A percentile compares a stretch with the other conserved stretches of the same genome.
Evolutionary conservation across 2,797 vertebrate genomes (phyloP).

Genomic region (Falco peregrinus): DNA sequence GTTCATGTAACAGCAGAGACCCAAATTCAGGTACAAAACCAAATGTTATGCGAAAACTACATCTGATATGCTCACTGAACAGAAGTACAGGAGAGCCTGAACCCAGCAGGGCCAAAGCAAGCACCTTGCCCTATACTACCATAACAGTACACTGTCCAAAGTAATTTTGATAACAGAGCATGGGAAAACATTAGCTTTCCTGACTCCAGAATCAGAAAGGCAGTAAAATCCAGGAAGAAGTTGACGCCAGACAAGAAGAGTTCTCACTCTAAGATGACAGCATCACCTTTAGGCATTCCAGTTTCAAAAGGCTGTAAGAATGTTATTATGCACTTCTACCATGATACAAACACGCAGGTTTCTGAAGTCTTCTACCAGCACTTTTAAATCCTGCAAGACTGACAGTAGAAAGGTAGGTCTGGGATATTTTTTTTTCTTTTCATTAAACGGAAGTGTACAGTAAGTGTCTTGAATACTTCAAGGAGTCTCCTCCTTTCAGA

Average conservation of each 20-base stretch:
- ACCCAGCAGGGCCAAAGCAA: background rate
- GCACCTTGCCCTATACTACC: background rate
- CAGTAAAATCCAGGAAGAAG: background rate
- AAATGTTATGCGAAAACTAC: accelerated
- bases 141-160: accelerated
- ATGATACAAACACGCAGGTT: background rate
- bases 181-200: background rate
- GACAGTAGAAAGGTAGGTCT: background rate
- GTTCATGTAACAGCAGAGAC: background rate
- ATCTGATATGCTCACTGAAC: background rate
- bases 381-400: background rate
- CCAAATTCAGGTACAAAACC: background rate
- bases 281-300: background rate
- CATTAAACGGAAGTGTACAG: background rate
- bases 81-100: background rate
- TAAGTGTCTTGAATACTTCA: background rate
- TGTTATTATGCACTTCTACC: background rate
- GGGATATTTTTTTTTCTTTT: background rate
- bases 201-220: background rate
- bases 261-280: background rate
- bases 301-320: background rate
- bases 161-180: background rate
- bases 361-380: background rate
- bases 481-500: background rate
- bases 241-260: background rate